Base-by-base conservation (phyloP, 2,888 invertebrate genomes). In the Pediacus dermestoides region DNA sequence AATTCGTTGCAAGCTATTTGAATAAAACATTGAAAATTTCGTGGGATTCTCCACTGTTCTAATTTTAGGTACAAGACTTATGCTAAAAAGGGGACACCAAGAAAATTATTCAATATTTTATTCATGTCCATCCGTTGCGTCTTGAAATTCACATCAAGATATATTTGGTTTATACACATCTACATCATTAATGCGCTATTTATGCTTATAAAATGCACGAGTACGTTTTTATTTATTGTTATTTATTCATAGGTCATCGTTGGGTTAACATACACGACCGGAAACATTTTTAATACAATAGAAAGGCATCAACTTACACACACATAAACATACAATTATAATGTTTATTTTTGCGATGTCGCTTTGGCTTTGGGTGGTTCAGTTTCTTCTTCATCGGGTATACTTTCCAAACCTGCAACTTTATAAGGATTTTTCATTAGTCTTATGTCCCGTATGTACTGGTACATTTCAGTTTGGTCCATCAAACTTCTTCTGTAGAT, bases 381-480 rank as follows among this genome's bases (percentile, higher is more conserved):
- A 8, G 18, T 18, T 6, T 18, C 18, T 10, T 23, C 23, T 3
- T 23, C 23, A n/a, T 23, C 23, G 3, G 23, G 23, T 9, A 23
- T n/a, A n/a, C 10, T 23, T n/a, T 23, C 23, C 23, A 23, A 23
- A 7, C 23, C 23, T n/a, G 23, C 23, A 3, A 23, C 4, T 23
- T 23, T 23, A 13, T 34, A 39, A n/a, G 34, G 32, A 12, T 25
- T 26, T n/a, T 34, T 34, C 10, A 34, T 34, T 21, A 39, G 22
- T 27, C 39, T 26, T 22, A n/a, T 34, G 14, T 39, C 39, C 13
- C 39, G 26, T 18, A 34, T 16, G 15, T 39, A 39, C 8, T 39
- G 33, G 23, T 4, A 23, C 23, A 23, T 23, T 23, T 7, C 9
- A 4, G 3, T 3, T n/a, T 3, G 3, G 10, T 23, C 9, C 3